Base-by-base conservation (phyloP, 2,113 vertebrate species). In the Brachirus orientalis region DNA sequence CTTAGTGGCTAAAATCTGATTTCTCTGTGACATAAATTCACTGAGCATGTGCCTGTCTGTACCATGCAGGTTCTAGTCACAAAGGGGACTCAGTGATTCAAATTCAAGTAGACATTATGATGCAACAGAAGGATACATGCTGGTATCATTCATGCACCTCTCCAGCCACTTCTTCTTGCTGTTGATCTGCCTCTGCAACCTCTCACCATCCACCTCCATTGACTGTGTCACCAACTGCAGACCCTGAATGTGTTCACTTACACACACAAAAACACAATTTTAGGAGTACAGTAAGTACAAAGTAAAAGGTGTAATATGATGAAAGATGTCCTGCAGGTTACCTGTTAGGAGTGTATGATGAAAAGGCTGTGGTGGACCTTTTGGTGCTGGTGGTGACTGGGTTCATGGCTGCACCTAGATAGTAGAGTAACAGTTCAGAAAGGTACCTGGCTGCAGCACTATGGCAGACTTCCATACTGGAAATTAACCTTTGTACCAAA, bases 101-200 rank as follows among this genome's bases (percentile, higher is more conserved):
- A n/a, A n/a, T n/a, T n/a, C n/a, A n/a, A n/a, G n/a, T n/a, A n/a
- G n/a, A n/a, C n/a, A n/a, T n/a, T n/a, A n/a, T n/a, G n/a, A n/a
- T n/a, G n/a, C n/a, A n/a, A n/a, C n/a, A 5, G 69, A 95, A 98
- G 95, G 28, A 28, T 28, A 28, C 28, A 28, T 28, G 28, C 28
- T 28, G 28, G 28, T 28, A 6, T 28, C 28, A 4, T 28, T 28
- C 28, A 28, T 28, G 28, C 28, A 6, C 6, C 28, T 28, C 28
- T 28, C 3, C 88, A 95, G 89, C 97, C 97, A 98, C 48, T 86
- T 95, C 87, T 94, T 96, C 90, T 93, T 97, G 63, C 86, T 86
- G 2, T 95, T 92, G 0, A 98, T 95, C 87, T 95, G 89, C 13
- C 70, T 75, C 86, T 95, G 91, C 38, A 96, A 88, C 47, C 85